phyloP scores from a whole-genome alignment of 2,888 invertebrate species.

The Apeira syringaria region DNA sequence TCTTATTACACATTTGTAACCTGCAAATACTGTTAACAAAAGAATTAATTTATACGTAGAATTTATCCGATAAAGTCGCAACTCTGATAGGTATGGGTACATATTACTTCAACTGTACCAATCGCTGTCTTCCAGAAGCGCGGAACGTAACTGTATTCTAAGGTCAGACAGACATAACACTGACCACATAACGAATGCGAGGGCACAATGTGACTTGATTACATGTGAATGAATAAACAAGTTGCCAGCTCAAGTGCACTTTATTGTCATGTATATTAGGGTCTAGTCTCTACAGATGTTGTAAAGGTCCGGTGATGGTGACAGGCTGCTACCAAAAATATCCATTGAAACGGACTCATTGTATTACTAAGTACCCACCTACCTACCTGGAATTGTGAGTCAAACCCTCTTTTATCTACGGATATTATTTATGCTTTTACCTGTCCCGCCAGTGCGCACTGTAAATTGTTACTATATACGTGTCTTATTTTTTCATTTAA shows the following conservation, averaged over 20 bases:
- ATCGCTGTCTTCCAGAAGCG: slow-evolving; percentile 1
- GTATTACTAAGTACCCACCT: slow-evolving; percentile 25
- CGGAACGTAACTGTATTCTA: slow-evolving; percentile 12
- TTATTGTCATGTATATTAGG: slow-evolving; percentile 50
- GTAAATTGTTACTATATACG: too few species aligned
- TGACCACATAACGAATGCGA: slow-evolving; percentile 25
- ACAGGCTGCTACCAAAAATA: slow-evolving; percentile 34
- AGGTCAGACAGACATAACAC: slow-evolving; percentile 12
- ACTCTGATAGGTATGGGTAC: too few species aligned
- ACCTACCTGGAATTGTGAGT: slow-evolving; percentile 29
- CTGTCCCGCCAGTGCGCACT: too few species aligned
- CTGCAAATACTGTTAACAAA: too few species aligned
- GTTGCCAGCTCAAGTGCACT: slow-evolving; percentile 48
- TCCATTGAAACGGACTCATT: slow-evolving; percentile 27
- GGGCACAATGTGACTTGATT: slow-evolving; percentile 51
- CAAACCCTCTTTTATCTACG: slow-evolving; percentile 27
- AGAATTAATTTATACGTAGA: too few species aligned
- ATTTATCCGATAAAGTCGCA: too few species aligned
- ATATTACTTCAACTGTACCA: too few species aligned
- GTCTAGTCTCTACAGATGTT: slow-evolving; percentile 20
- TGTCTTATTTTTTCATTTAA: too few species aligned
- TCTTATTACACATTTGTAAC: too few species aligned
- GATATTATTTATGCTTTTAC: too few species aligned
- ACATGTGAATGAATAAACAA: slow-evolving; percentile 53
- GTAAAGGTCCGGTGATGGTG: slow-evolving; percentile 23